phyloP scores from a whole-genome alignment of 2,888 invertebrate species.

The Drosophila lutescens region DNA sequence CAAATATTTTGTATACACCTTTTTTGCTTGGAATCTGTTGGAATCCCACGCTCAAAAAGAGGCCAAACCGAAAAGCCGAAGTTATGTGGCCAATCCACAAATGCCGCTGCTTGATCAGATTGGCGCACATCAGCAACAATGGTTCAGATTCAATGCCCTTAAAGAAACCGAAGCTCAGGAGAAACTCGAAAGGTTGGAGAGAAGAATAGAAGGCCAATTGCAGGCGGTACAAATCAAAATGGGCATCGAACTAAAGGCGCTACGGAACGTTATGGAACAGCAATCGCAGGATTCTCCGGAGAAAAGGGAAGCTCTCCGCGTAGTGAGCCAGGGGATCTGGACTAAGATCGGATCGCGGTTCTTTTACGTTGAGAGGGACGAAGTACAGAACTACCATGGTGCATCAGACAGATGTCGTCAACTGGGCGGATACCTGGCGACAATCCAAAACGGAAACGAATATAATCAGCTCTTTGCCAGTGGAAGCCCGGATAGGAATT shows the following conservation, averaged over 20 bases:
- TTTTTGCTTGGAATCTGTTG: not conserved
- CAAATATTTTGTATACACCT: not conserved
- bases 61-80: not conserved
- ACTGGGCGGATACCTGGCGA: too few species aligned
- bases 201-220: not conserved
- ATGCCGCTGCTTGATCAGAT: not conserved
- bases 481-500: too few species aligned
- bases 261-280: not conserved
- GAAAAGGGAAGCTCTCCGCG: too few species aligned
- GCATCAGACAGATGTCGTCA: too few species aligned
- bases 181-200: not conserved
- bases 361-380: too few species aligned
- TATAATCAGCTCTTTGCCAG: too few species aligned
- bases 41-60: not conserved
- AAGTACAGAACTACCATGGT: too few species aligned
- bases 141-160: not conserved
- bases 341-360: too few species aligned
- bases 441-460: too few species aligned
- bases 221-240: not conserved
- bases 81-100: not conserved
- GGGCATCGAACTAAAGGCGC: not conserved
- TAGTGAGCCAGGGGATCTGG: too few species aligned
- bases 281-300: not conserved
- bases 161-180: not conserved
- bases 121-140: not conserved